Evolutionary conservation across 2,113 vertebrate genomes (phyloP), one percentile per base, ranked within the genome.

Genomic region (Rostratula benghalensis): DNA sequence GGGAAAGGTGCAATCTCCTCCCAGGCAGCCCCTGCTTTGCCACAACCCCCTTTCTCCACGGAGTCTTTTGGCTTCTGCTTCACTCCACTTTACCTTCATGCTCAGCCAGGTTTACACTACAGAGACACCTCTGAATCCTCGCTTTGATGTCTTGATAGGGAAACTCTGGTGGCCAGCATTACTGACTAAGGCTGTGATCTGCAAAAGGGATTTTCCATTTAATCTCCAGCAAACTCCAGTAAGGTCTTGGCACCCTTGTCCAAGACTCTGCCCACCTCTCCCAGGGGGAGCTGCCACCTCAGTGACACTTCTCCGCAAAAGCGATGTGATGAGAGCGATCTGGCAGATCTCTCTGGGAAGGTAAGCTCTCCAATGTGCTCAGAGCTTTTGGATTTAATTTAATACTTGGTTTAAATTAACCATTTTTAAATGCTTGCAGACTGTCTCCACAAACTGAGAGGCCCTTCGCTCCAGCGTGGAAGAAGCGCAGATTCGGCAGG

Each of bases 321-420:
- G 53, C 18, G 2, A 96, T 39, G 96, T 80, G 95, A 97, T 92
- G 94, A 96, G 95, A 94, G 94, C 51, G 10, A 92, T 95, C 96
- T 96, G 96, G 95, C 96, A 95, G 73, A 95, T 92, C 93, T 91
- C 81, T 83, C 96, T 76, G 83, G 80, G 94, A 95, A 96, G 94
- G 96, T 94, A 96, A 95, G 95, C 94, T 90, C 86, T 75, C 67
- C 48, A 96, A 94, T 92, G 86, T 37, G 76, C 93, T 90, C 95
- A 41, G 83, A 95, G 92, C 95, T 96, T 93, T 95, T 96, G 96
- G 95, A 92, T 97, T 94, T 89, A 78, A 97, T 94, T 95, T 96
- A 92, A 85, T 93, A 89, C 69, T 91, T 50, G 89, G 94, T 96
- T 96, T 92, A 96, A 96, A 95, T 96, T 93, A 96, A 96, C 96